phyloP scores from a whole-genome alignment of 2,888 invertebrate species.

The Athrips mouffetella region DNA sequence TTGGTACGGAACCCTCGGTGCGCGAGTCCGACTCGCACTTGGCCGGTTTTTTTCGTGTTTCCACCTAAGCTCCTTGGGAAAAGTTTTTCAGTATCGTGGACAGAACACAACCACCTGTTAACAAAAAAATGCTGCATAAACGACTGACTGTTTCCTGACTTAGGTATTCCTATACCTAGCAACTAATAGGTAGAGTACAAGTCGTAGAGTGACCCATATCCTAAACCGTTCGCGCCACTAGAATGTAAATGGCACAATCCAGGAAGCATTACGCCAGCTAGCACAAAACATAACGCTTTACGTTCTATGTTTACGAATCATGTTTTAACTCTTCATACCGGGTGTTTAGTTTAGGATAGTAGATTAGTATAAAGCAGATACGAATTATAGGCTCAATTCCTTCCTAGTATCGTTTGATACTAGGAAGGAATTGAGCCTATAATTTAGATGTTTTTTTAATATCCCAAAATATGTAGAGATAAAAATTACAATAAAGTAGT shows the following conservation, averaged over 20 bases:
- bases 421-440: not conserved
- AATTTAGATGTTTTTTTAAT: not conserved
- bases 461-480: too few species aligned
- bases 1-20: too few species aligned
- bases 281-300: constrained; percentile 20
- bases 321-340: not conserved
- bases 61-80: too few species aligned
- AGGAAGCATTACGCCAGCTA: constrained; percentile 2
- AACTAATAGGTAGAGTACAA: not conserved
- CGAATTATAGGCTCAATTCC: not conserved
- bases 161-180: too few species aligned
- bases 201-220: constrained; percentile 1
- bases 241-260: constrained; percentile 4
- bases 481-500: too few species aligned
- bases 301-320: constrained; percentile 22
- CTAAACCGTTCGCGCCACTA: not conserved
- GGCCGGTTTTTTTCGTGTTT: too few species aligned
- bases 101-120: too few species aligned
- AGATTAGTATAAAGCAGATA: not conserved
- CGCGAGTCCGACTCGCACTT: too few species aligned
- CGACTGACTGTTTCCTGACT: too few species aligned
- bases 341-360: not conserved
- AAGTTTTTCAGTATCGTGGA: too few species aligned
- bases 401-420: too few species aligned
- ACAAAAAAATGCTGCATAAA: too few species aligned